phyloP scores from a whole-genome alignment of 1,140 invertebrate species.

The Macrotrachela quadricornifera region DNA sequence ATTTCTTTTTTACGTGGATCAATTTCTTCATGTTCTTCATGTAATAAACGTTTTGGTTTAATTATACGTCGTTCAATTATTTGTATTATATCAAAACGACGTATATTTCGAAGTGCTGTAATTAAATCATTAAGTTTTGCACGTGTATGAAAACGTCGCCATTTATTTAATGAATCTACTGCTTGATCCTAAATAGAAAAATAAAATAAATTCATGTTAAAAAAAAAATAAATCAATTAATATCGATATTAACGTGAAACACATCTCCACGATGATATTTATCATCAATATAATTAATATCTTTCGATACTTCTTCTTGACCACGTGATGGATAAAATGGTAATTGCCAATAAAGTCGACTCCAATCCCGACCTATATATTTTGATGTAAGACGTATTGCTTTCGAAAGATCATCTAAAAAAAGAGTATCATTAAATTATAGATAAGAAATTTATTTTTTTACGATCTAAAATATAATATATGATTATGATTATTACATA shows the following conservation, averaged over 20 bases:
- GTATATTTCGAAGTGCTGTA: conserved; percentile 13
- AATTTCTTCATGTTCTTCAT: neutral
- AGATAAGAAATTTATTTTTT: neutral
- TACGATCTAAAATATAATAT: neutral
- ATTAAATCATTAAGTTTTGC: conserved; percentile 18
- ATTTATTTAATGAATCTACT: conserved; percentile 13
- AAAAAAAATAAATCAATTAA: neutral
- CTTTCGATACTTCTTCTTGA: conserved; percentile 14
- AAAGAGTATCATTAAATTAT: conserved; percentile 5
- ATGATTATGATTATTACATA: neutral
- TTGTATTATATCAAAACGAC: conserved; percentile 17
- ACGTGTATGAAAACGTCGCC: conserved; percentile 20
- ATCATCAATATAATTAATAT: conserved; percentile 19
- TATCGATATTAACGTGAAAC: neutral
- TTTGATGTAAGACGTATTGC: conserved; percentile 13
- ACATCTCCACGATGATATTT: neutral
- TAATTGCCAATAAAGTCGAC: conserved; percentile 16
- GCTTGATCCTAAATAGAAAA: conserved; percentile 14
- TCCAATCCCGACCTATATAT: conserved; percentile 20
- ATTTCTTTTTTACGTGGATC: neutral
- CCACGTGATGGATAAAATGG: conserved; percentile 22
- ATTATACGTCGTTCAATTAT: conserved; percentile 10
- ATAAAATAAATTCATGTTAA: conserved; percentile 13
- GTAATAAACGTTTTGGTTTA: neutral
- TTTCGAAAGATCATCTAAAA: neutral